phyloP scores from a whole-genome alignment of 2,888 invertebrate genomes.

The Yponomeuta cagnagella region DNA sequence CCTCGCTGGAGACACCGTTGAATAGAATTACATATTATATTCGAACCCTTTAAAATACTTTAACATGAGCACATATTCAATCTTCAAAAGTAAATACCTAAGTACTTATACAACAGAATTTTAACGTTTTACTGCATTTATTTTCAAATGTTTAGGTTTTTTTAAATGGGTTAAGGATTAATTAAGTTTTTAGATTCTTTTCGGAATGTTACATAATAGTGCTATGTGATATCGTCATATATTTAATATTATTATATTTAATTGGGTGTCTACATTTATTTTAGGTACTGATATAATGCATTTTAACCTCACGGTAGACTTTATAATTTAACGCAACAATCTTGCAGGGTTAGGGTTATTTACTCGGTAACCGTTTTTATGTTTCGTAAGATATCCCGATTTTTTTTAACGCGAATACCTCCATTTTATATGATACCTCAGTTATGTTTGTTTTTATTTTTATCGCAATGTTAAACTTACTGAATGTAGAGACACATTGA shows the following conservation, averaged over 20 bases:
- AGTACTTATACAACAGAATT: neutral
- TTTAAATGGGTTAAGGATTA: constrained; percentile 39
- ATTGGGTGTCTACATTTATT: constrained; percentile 23
- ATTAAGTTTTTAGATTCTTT: constrained; percentile 50
- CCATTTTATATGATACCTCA: constrained; percentile 65
- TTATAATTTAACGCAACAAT: constrained; percentile 24
- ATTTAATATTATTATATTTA: constrained; percentile 24
- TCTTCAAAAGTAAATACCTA: neutral
- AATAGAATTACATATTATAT: neutral
- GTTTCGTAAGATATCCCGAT: constrained; percentile 28
- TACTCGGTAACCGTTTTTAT: constrained; percentile 17
- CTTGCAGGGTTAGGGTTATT: constrained; percentile 30
- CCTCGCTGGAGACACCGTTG: too few species aligned
- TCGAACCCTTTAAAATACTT: neutral
- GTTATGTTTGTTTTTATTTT: constrained; percentile 67
- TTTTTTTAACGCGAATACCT: constrained; percentile 50
- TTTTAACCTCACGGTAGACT: constrained; percentile 42
- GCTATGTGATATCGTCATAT: constrained; percentile 70
- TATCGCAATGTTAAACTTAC: constrained; percentile 61
- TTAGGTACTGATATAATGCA: constrained; percentile 31
- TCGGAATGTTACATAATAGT: constrained; percentile 58
- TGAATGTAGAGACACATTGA: constrained; percentile 28
- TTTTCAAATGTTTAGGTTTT: constrained; percentile 48
- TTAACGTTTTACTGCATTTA: constrained; percentile 48
- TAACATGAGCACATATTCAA: neutral